phyloP scores from a whole-genome alignment of 2,797 vertebrate genomes.

The Pterois miles region DNA sequence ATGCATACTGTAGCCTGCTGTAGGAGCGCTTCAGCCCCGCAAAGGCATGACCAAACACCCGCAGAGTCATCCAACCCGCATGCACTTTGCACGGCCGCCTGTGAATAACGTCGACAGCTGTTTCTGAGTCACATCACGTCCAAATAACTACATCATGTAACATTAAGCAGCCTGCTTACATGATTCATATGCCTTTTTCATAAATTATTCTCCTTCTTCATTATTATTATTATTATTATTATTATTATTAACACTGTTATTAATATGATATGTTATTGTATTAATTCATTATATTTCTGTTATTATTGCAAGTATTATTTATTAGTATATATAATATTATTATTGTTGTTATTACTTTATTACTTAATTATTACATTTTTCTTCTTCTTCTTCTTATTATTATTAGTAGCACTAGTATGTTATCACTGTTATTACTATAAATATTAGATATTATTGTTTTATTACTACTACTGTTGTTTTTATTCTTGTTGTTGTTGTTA shows the following conservation, averaged over 20 bases:
- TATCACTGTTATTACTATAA: not conserved
- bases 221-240: not conserved
- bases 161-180: not conserved
- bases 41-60: conserved; percentile 63
- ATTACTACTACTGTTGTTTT: not conserved
- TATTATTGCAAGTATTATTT: not conserved
- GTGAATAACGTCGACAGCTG: not conserved
- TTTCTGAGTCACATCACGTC: not conserved
- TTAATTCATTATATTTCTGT: too few species aligned
- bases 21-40: conserved; percentile 62
- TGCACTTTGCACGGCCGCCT: conserved; percentile 50
- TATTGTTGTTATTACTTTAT: not conserved
- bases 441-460: too few species aligned
- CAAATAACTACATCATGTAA: not conserved
- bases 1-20: conserved; percentile 61
- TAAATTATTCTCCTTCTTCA: not conserved
- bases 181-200: not conserved
- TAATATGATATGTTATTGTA: too few species aligned
- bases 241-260: not conserved
- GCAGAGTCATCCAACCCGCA: conserved; percentile 64
- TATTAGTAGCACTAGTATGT: too few species aligned
- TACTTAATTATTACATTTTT: too few species aligned
- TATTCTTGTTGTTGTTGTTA: not conserved
- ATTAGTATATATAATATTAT: not conserved
- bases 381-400: not conserved